Conservation (phyloP, 2,113 vertebrate species). For the Aspiorhynchus laticeps region DNA sequence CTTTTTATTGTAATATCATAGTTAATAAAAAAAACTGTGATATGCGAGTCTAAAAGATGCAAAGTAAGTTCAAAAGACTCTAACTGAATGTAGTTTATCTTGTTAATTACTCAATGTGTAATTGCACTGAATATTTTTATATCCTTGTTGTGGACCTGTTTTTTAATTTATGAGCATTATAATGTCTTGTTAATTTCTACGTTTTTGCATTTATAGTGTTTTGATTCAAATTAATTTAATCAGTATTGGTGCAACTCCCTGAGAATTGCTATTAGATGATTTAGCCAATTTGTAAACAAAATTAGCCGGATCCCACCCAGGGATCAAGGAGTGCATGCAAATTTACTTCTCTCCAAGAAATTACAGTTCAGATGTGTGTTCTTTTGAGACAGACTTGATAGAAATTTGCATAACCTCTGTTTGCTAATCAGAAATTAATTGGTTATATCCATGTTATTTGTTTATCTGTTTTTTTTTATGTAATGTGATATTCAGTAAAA, state of each 20-base stretch:
- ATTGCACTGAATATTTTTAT: background rate
- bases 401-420: constrained; percentile 4
- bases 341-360: constrained; percentile 59
- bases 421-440: background rate
- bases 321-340: constrained; percentile 61
- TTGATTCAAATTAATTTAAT: constrained; percentile 66
- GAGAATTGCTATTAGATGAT: constrained; percentile 66
- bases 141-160: background rate
- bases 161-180: background rate
- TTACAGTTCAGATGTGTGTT: constrained; percentile 39
- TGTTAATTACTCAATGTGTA: background rate
- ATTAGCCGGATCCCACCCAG: constrained; percentile 63
- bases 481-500: background rate
- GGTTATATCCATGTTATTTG: background rate
- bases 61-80: background rate
- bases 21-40: background rate
- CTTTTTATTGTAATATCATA: background rate
- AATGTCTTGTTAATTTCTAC: constrained; percentile 59
- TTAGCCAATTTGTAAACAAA: constrained; percentile 71
- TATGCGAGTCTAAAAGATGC: background rate
- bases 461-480: background rate
- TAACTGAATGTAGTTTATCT: background rate
- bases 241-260: constrained; percentile 55
- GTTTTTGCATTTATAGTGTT: constrained; percentile 39
- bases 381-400: background rate